These are phyloP conservation scores for Lithophane semibrunnea DNA, from an alignment of 2,888 invertebrate species.

Conservation along the genomic window DNA sequence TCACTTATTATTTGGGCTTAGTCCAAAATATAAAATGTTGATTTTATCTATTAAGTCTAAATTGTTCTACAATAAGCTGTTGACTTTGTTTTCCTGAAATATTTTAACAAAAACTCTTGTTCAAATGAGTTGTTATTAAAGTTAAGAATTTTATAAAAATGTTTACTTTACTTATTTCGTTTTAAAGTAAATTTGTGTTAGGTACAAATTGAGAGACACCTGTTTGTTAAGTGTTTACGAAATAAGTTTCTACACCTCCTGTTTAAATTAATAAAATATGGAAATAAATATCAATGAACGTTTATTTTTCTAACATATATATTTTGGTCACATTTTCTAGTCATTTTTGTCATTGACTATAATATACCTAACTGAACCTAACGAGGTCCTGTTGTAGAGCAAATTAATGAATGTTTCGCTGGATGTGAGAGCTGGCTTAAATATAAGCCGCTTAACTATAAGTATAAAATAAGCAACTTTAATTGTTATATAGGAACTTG, in stretches of 20 bases:
- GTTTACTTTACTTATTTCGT: constrained; percentile 17
- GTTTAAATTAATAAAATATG: constrained; percentile 47
- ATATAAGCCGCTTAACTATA: constrained; percentile 67
- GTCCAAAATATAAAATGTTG: constrained; percentile 60
- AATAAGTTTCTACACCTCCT: constrained; percentile 46
- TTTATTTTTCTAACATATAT: constrained; percentile 52
- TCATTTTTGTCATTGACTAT: constrained; percentile 56
- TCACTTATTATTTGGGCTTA: constrained; percentile 59
- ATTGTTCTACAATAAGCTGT: constrained; percentile 45
- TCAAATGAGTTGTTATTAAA: constrained; percentile 39
- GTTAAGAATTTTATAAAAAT: constrained; percentile 27
- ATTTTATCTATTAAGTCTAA: constrained; percentile 45
- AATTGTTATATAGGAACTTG: constrained; percentile 57
- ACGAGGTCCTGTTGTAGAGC: constrained; percentile 21
- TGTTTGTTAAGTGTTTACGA: constrained; percentile 22
- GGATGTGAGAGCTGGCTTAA: constrained; percentile 68
- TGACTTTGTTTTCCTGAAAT: constrained; percentile 18
- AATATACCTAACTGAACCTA: constrained; percentile 35
- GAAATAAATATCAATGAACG: constrained; percentile 27
- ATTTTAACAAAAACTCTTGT: constrained; percentile 13
- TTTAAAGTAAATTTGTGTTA: constrained; percentile 28
- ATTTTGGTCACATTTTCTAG: constrained; percentile 61
- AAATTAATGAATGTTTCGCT: constrained; percentile 60
- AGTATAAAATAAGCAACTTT: constrained; percentile 61
- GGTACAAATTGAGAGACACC: constrained; percentile 36